Evolutionary conservation across 2,888 invertebrate genomes (phyloP).

Genomic region (Uloborus plumipes): DNA sequence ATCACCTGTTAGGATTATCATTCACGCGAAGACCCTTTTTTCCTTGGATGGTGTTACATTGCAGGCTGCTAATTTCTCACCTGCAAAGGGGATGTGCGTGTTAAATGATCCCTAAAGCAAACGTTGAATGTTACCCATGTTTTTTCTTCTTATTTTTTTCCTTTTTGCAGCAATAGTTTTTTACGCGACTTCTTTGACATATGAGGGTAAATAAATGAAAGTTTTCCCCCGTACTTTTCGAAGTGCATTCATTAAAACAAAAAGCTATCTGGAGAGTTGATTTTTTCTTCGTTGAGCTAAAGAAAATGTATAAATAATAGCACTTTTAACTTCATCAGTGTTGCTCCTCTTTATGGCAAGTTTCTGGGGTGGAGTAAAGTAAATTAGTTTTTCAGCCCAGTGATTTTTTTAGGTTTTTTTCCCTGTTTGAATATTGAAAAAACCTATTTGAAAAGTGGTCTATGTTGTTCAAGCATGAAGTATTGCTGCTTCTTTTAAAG

Average conservation of each 20-base stretch:
- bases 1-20: slow-evolving; percentile 13
- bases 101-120: slow-evolving; percentile 23
- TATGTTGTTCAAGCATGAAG: no score
- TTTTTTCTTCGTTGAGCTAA: not conserved
- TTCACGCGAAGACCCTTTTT: slow-evolving; percentile 26
- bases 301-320: slow-evolving; percentile 7
- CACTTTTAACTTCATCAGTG: slow-evolving; percentile 17
- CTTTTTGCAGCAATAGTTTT: not conserved
- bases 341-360: not conserved
- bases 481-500: no score
- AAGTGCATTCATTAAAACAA: slow-evolving; percentile 46
- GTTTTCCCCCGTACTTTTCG: slow-evolving; percentile 18
- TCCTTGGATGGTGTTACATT: not conserved
- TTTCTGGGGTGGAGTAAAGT: not conserved
- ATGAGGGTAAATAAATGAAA: slow-evolving; percentile 26
- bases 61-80: not conserved
- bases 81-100: slow-evolving; percentile 7
- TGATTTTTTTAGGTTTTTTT: not conserved
- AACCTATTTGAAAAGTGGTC: not conserved
- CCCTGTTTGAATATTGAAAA: slow-evolving; percentile 3
- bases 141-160: no score
- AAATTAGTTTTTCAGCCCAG: slow-evolving; percentile 8
- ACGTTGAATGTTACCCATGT: no score
- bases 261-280: slow-evolving; percentile 15
- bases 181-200: slow-evolving; percentile 20